phyloP scores from a whole-genome alignment of 2,888 invertebrate species.

The Drosophila koepferae region DNA sequence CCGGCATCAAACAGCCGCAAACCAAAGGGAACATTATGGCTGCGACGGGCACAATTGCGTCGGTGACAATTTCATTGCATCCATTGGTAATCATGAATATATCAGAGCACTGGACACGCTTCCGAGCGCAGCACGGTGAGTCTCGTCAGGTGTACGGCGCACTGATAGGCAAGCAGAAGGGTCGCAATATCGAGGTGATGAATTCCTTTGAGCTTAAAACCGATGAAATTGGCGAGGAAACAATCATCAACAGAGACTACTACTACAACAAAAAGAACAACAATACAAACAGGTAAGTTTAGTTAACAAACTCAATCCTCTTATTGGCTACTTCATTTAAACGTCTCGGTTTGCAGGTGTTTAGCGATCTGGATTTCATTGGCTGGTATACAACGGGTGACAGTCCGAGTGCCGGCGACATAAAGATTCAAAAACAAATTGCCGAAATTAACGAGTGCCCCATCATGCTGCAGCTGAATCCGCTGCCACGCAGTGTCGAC shows the following conservation, averaged over 20 bases:
- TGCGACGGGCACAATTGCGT: slow-evolving; percentile 93
- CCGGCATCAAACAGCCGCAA: slow-evolving; percentile 41
- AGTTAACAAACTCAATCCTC: not conserved
- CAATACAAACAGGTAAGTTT: slow-evolving; percentile 93
- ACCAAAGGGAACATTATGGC: slow-evolving; percentile 85
- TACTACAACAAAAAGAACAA: slow-evolving; percentile 97
- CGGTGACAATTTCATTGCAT: slow-evolving; percentile 96
- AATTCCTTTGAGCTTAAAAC: slow-evolving; percentile 98
- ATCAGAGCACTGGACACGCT: slow-evolving; percentile 99
- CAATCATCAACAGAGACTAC: slow-evolving; percentile 97
- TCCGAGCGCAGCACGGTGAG: slow-evolving; percentile 96
- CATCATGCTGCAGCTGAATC: slow-evolving; percentile 96
- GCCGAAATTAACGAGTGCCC: slow-evolving; percentile 98
- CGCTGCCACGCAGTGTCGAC: slow-evolving; percentile 87
- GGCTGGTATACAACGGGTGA: slow-evolving; percentile 99
- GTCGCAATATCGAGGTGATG: slow-evolving; percentile 98
- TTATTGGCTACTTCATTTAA: not conserved
- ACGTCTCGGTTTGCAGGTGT: slow-evolving; percentile 87
- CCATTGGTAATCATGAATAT: slow-evolving; percentile 99
- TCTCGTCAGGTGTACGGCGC: slow-evolving; percentile 97
- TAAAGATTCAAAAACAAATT: slow-evolving; percentile 97
- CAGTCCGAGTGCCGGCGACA: slow-evolving; percentile 92
- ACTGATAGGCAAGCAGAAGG: slow-evolving; percentile 97
- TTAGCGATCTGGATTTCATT: slow-evolving; percentile 98
- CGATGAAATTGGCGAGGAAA: slow-evolving; percentile 92